These are phyloP conservation scores for Oreortyx pictus DNA, from an alignment of 2,797 vertebrate species.

Conservation along the genomic window DNA sequence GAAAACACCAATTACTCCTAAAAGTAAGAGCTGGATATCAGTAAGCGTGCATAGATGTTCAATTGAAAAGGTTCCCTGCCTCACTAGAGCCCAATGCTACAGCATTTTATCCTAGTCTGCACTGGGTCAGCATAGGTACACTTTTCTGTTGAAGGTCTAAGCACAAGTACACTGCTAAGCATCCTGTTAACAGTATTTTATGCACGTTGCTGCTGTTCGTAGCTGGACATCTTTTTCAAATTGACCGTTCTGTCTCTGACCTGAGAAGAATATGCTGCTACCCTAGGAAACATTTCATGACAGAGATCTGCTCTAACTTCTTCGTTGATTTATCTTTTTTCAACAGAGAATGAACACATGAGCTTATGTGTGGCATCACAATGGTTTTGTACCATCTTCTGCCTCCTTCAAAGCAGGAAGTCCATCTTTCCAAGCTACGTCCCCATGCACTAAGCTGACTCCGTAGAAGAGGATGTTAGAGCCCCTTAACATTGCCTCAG, in stretches of 20 bases:
- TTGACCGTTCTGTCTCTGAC: neutral
- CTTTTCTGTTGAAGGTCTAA: neutral
- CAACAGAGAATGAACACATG: neutral
- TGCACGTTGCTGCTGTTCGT: too few species aligned
- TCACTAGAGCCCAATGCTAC: neutral
- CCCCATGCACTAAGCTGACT: neutral
- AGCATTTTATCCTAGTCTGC: neutral
- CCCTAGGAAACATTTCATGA: neutral
- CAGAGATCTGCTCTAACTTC: neutral
- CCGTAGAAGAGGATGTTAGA: neutral
- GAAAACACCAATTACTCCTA: neutral
- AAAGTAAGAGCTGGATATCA: neutral
- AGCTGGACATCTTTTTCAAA: neutral
- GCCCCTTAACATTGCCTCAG: neutral
- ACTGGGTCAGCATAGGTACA: neutral
- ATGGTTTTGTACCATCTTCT: neutral
- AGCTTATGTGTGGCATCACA: neutral
- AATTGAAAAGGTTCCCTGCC: neutral
- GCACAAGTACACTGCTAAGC: neutral
- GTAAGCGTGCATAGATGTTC: neutral
- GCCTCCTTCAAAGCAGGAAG: neutral
- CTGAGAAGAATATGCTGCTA: neutral
- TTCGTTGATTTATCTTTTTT: neutral
- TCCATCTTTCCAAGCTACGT: neutral
- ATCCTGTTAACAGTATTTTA: neutral